A percentile compares a stretch with the other conserved stretches of the same genome.
These are phyloP conservation scores for Drosophila teissieri DNA, from an alignment of 1,140 invertebrate species.

Conservation along the genomic window DNA sequence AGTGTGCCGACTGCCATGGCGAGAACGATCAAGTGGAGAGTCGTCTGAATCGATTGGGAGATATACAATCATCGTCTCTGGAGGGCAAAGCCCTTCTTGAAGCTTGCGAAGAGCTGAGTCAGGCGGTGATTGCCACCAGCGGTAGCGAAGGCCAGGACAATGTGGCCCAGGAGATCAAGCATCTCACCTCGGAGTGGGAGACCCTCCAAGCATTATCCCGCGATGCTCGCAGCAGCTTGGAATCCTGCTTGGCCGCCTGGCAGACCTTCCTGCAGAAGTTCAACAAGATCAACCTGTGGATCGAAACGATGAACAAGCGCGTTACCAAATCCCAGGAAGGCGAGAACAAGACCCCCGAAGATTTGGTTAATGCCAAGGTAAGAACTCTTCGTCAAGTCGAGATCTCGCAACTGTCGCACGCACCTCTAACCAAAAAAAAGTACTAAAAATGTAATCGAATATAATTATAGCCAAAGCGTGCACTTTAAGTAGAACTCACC, in stretches of 20 bases:
- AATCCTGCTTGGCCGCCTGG: conserved; percentile 94
- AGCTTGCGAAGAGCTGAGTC: conserved; percentile 90
- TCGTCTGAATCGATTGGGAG: conserved; percentile 89
- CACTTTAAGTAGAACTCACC: conserved; percentile 55
- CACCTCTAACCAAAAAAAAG: conserved; percentile 67
- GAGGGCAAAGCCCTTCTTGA: conserved; percentile 90
- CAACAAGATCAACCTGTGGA: conserved; percentile 91
- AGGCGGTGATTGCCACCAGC: conserved; percentile 92
- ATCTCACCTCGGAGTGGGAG: conserved; percentile 94
- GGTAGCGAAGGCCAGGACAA: conserved; percentile 93
- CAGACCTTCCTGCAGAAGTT: conserved; percentile 92
- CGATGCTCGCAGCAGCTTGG: conserved; percentile 91
- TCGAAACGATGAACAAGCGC: conserved; percentile 89
- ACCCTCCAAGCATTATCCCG: conserved; percentile 92
- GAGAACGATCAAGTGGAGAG: conserved; percentile 91
- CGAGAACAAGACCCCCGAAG: conserved; percentile 92
- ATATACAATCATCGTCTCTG: conserved; percentile 88
- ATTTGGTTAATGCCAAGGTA: conserved; percentile 91
- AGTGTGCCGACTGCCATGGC: conserved; percentile 93
- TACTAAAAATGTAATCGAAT: conserved; percentile 54
- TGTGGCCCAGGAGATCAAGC: conserved; percentile 93
- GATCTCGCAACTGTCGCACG: conserved; percentile 64
- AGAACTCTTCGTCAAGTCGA: conserved; percentile 68
- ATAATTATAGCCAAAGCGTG: conserved; percentile 25
- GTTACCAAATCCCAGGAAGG: conserved; percentile 88